Evolutionary conservation across 2,113 vertebrate genomes (phyloP).

Genomic region (Rhadina sibilatrix): DNA sequence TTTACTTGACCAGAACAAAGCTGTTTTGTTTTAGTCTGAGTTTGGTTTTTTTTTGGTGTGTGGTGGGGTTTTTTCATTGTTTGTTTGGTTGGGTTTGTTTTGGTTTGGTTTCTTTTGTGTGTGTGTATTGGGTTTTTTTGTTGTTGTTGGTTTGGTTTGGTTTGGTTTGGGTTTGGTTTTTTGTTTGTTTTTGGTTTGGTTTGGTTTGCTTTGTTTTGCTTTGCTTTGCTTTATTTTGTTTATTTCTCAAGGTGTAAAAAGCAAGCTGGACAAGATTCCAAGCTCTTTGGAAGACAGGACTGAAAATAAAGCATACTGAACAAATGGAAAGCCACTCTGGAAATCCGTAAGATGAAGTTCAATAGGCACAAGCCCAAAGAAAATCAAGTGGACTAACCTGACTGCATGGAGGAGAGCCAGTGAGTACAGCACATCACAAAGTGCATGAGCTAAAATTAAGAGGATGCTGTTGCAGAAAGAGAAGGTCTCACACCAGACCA

Average conservation of each 20-base stretch:
- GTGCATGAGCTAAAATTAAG: not conserved
- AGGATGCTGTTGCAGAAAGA: not conserved
- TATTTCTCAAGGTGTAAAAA: not conserved
- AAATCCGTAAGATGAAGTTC: not conserved
- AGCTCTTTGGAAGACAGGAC: not conserved
- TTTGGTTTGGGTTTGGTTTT: too few relatives aligned
- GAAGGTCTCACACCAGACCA: not conserved
- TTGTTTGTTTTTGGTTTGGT: too few relatives aligned
- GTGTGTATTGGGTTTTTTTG: too few relatives aligned
- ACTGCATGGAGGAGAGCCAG: not conserved
- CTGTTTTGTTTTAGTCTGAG: not conserved
- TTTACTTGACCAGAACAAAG: not conserved
- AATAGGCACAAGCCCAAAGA: not conserved
- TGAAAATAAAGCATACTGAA: not conserved
- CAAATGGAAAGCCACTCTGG: not conserved
- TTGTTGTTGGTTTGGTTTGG: too few relatives aligned
- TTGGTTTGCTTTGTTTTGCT: too few relatives aligned
- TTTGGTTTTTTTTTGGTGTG: too few relatives aligned
- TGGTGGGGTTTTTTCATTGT: too few relatives aligned
- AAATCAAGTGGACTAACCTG: not conserved
- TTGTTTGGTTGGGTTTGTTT: too few relatives aligned
- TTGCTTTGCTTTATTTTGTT: not conserved
- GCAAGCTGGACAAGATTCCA: not conserved
- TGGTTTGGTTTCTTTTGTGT: too few relatives aligned
- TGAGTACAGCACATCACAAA: not conserved